Evolutionary conservation across 2,888 invertebrate genomes (phyloP).

Genomic region (Seladonia tumulorum): DNA sequence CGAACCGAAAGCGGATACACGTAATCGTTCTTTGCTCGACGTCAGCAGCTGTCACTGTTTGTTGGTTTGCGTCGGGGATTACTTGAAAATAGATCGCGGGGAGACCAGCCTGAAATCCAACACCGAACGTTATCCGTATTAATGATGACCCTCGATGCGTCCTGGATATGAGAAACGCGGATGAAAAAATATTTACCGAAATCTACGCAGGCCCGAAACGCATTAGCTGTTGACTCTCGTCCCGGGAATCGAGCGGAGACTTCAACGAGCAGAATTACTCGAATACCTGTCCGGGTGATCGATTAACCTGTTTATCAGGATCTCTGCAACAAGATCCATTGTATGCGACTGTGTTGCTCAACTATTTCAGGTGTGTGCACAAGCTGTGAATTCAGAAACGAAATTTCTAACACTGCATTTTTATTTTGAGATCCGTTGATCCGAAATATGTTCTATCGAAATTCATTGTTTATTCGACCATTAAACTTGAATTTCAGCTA

Average conservation of each 20-base stretch:
- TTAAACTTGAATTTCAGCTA: no score
- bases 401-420: no score
- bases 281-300: background rate
- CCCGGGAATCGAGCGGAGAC: background rate
- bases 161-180: slow-evolving; percentile 46
- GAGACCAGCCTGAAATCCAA: slow-evolving; percentile 75
- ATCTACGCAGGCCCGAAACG: slow-evolving; percentile 15
- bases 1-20: slow-evolving; percentile 69
- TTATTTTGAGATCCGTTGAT: no score
- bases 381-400: no score
- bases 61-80: slow-evolving; percentile 82
- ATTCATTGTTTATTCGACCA: no score
- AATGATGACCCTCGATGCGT: slow-evolving; percentile 73
- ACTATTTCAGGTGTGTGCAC: no score
- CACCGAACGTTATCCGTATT: slow-evolving; percentile 79
- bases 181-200: slow-evolving; percentile 52
- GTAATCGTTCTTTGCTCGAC: slow-evolving; percentile 61
- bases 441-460: no score
- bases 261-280: background rate
- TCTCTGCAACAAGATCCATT: background rate
- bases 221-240: background rate
- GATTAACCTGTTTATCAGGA: background rate
- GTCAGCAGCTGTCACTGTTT: slow-evolving; percentile 83
- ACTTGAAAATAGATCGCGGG: slow-evolving; percentile 80
- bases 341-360: background rate